These are phyloP conservation scores for Vicugna pacos DNA, from an alignment of 2,113 vertebrate genomes.

Conservation along the genomic window DNA sequence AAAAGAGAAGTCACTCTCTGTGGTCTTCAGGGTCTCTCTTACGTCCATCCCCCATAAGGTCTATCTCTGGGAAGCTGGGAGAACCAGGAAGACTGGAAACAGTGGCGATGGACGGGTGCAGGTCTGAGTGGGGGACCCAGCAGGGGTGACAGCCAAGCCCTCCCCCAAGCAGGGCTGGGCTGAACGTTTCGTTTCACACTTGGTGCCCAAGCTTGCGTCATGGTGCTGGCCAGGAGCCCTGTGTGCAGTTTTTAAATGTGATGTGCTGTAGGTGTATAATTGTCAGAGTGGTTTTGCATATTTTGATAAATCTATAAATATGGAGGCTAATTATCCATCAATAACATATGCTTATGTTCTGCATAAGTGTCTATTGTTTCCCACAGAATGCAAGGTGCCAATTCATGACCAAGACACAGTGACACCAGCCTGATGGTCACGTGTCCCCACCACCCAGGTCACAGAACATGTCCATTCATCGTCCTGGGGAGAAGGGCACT, in stretches of 20 bases:
- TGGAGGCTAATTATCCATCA: neutral
- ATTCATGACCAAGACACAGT: neutral
- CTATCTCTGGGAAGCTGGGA: neutral
- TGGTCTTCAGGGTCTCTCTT: neutral
- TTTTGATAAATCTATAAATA: conserved; percentile 7
- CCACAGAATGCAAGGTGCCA: neutral
- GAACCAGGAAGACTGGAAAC: neutral
- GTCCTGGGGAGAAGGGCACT: rapidly evolving
- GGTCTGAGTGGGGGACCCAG: rapidly evolving
- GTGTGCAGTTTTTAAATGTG: rapidly evolving
- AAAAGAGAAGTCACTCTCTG: neutral
- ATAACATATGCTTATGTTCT: neutral
- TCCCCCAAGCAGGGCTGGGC: neutral
- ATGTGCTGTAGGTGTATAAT: neutral
- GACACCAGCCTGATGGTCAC: neutral
- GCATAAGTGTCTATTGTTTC: neutral
- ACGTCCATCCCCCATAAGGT: rapidly evolving
- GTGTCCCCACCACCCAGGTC: neutral
- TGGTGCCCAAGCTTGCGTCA: rapidly evolving
- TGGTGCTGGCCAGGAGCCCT: neutral
- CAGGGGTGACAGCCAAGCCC: neutral
- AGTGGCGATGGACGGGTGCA: rapidly evolving
- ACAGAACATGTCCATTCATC: neutral
- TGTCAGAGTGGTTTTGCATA: neutral
- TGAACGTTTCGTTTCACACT: rapidly evolving